Base-by-base conservation (phyloP, 2,113 vertebrate genomes). In the Myxocyprinus asiaticus region DNA sequence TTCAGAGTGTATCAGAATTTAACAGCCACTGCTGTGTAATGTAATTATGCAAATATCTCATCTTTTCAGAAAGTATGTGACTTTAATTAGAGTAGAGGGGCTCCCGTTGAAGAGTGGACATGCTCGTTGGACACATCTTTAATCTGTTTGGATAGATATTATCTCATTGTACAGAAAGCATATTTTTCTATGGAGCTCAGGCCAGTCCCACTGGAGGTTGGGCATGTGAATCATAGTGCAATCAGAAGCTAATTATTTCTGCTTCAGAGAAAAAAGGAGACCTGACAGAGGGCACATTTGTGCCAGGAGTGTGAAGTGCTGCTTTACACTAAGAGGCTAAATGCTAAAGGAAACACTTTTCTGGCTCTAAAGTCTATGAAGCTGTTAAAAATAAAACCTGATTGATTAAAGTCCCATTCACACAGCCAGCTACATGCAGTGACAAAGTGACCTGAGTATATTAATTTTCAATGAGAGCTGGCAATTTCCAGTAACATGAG, bases 221-320 rank as follows among this genome's bases (percentile, higher is more conserved):
- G 33, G 50, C 33, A 69, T 78, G 50, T 81, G 81, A 81, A 84
- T 84, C 64, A 78, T 61, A 78, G 50, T 33, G 44, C 45, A 78
- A 75, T 78, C 75, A 84, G 58, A 75, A 66, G 79, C 71, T 84
- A 81, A 84, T 78, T 84, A 81, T 78, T 75, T 81, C 71, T 78
- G 53, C 64, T 74, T 50, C 42, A 0, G 51, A 56, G 11, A 56
- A 80, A n/a, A 9, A 69, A 58, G 45, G 51, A 50, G 69, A 65
- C 75, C 58, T 65, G 53, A 33, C 22, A 33, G 22, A 33, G 22
- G 22, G 22, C 22, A 33, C 22, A 33, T 33, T 33, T 64, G 62
- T 80, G 72, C 68, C 78, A 78, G 68, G 80, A 50, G 64, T 51
- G 56, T 63, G 11, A 81, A 48, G 17, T 58, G 51, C 78, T 78